Evolutionary conservation across 2,888 invertebrate species (phyloP).

Genomic region (Drosophila austrosaltans): DNA sequence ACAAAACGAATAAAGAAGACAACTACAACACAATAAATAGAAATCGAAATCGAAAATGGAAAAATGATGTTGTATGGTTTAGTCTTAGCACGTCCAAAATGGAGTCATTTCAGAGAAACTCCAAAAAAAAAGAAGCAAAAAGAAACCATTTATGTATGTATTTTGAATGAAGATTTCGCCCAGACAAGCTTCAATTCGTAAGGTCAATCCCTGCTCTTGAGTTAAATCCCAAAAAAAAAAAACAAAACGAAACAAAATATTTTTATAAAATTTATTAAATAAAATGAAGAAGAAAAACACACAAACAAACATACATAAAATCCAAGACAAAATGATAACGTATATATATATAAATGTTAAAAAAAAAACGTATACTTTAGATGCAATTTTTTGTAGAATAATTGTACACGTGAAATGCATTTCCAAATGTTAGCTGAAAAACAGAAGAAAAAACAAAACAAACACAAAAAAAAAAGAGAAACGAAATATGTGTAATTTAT

Average conservation of each 20-base stretch:
- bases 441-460: constrained; percentile 16
- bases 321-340: neutral
- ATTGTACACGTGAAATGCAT: constrained; percentile 61
- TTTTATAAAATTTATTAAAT: constrained; percentile 49
- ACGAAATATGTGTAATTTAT: neutral
- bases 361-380: constrained; percentile 51
- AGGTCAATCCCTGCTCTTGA: constrained; percentile 47
- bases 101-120: constrained; percentile 26
- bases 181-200: constrained; percentile 44
- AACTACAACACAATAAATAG: neutral
- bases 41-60: constrained; percentile 14
- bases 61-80: constrained; percentile 40
- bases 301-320: neutral
- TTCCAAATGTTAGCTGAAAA: constrained; percentile 54
- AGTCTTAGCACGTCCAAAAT: constrained; percentile 50
- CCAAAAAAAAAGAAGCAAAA: constrained; percentile 16
- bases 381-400: constrained; percentile 64
- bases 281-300: neutral
- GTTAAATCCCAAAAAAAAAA: constrained; percentile 31
- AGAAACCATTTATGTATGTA: constrained; percentile 10
- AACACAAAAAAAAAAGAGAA: neutral
- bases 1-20: neutral
- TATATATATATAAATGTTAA: constrained; percentile 41
- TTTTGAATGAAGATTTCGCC: constrained; percentile 41
- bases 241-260: constrained; percentile 30